Base-by-base conservation (phyloP, 2,797 vertebrate species). In the Tympanoctomys barrerae region DNA sequence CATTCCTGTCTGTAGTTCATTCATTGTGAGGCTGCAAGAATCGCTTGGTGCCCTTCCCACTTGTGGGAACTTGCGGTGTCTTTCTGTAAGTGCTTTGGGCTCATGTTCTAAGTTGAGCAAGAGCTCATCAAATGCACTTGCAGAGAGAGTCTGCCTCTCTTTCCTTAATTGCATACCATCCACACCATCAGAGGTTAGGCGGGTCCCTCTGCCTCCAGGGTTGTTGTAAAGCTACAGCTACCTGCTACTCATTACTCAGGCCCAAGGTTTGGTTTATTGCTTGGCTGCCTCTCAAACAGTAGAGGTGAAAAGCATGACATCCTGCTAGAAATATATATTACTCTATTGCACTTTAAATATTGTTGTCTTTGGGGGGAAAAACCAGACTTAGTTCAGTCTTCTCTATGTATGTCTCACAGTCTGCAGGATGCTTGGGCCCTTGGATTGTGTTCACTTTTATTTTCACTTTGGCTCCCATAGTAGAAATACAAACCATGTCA, bases 11-110 rank as follows among this genome's bases (percentile, higher is more conserved):
- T 39, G 14, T n/a, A 75, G 46, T 8, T 33, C 10, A 1, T 42
- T 28, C 12, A 19, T 66, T 62, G 18, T 33, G 6, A 9, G 71
- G 39, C 87, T 39, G 52, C 12, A 22, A 31, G 36, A 28, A 59
- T 21, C 0, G 5, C 16, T 64, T 49, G 7, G 0, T 22, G 62
- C 70, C 24, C 10, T 24, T 33, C 5, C 3, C 3, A 4, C 16
- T 42, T 21, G 10, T 12, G n/a, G 66, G 83, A 33, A 26, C n/a
- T 12, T 54, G 52, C 0, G 1, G 0, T 66, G 61, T 85, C 31
- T 68, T 33, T 86, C 80, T 86, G 21, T 28, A 77, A n/a, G 70
- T 52, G 54, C 52, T 66, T n/a, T 70, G 70, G 52, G 26, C 26
- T 77, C 22, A 18, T 42, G n/a, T 62, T 83, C 95, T 22, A 61